A percentile compares a stretch with the other conserved stretches of the same genome.
These are phyloP conservation scores for Euphonia xanthogaster DNA, from an alignment of 2,797 vertebrate species.

Conservation along the genomic window DNA sequence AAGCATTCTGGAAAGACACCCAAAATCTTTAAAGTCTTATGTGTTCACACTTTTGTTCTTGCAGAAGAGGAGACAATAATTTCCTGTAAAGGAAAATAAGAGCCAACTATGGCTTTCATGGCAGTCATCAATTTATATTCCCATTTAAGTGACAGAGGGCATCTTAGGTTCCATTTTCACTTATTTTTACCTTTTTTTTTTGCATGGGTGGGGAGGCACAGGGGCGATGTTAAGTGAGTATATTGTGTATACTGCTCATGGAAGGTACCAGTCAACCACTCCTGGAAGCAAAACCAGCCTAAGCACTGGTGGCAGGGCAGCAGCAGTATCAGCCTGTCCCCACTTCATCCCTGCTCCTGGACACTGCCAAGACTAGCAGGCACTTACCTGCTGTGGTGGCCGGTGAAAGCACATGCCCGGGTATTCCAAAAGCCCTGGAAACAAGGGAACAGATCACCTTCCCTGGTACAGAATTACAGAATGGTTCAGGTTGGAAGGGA, in stretches of 20 bases:
- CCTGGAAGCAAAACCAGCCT: not conserved
- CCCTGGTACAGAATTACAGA: not conserved
- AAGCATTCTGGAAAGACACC: not conserved
- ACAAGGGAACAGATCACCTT: not conserved
- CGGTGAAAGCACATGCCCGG: not conserved
- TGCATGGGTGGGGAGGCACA: accelerated
- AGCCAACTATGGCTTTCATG: not conserved
- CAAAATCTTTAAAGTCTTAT: not conserved
- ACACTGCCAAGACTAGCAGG: not conserved
- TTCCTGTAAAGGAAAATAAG: not conserved
- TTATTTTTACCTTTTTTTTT: not conserved
- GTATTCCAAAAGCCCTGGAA: not conserved
- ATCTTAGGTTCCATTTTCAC: not conserved
- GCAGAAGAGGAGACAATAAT: not conserved
- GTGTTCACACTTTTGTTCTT: not conserved
- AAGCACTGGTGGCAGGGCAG: not conserved
- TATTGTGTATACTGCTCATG: not conserved
- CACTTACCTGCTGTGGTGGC: not conserved
- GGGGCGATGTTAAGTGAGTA: not conserved
- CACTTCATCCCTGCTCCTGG: not conserved
- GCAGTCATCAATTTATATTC: not conserved
- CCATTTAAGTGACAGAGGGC: not conserved
- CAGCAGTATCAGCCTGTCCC: not conserved
- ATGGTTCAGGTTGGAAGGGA: not conserved
- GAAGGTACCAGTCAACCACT: not conserved